Conservation (phyloP, 1,140 invertebrate species). For the Psilanteris sp. region DNA sequence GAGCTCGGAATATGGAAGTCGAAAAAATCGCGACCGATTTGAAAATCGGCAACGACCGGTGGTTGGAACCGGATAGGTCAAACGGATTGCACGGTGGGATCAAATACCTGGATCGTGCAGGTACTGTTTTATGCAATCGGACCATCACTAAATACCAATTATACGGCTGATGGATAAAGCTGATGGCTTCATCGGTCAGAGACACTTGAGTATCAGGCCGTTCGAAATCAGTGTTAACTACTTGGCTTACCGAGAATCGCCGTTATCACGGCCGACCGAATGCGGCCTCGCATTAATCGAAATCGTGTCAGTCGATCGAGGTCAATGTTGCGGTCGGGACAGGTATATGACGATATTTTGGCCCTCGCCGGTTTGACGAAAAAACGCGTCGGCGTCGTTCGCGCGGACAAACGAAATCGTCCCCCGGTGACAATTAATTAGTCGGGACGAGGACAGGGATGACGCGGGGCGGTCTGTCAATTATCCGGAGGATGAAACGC, state of each 20-base stretch:
- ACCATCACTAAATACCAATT: slow-evolving; percentile 64
- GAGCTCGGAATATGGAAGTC: too few species aligned
- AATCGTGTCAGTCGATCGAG: slow-evolving; percentile 56
- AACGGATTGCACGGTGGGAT: background rate
- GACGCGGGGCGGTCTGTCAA: slow-evolving; percentile 1
- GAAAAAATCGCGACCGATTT: too few species aligned
- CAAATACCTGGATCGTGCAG: background rate
- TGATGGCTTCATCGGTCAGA: slow-evolving; percentile 59
- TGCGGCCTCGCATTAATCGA: slow-evolving; percentile 58
- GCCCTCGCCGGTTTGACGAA: too few species aligned
- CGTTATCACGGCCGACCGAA: slow-evolving; percentile 61
- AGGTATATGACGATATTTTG: too few species aligned
- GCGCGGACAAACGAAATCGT: too few species aligned
- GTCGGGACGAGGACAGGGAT: too few species aligned
- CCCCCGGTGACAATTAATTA: too few species aligned
- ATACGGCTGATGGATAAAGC: slow-evolving; percentile 62
- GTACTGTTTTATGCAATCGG: slow-evolving; percentile 40
- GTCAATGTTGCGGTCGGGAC: slow-evolving; percentile 46
- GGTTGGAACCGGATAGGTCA: background rate
- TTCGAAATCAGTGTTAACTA: slow-evolving; percentile 65
- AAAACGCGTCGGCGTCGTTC: too few species aligned
- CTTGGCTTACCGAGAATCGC: slow-evolving; percentile 67
- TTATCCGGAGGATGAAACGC: background rate
- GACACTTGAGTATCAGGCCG: slow-evolving; percentile 57
- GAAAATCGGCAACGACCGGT: background rate